These are phyloP conservation scores for Bucorvus abyssinicus DNA, from an alignment of 2,797 vertebrate species.

Conservation along the genomic window DNA sequence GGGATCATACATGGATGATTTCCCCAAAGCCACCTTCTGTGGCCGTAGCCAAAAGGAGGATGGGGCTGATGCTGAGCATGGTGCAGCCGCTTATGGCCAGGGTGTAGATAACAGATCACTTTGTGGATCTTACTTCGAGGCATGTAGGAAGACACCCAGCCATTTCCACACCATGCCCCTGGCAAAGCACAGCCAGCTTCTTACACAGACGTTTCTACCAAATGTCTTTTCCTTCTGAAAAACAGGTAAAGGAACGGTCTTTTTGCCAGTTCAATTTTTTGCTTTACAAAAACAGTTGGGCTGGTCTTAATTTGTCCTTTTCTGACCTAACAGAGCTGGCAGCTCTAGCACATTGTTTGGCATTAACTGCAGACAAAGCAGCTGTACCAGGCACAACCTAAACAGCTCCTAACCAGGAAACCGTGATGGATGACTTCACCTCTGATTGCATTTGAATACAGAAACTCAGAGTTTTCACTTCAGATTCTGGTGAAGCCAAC, in stretches of 20 bases:
- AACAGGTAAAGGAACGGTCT: neutral
- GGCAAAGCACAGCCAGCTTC: neutral
- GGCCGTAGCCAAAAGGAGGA: neutral
- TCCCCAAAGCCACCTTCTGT: fast-evolving
- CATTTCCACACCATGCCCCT: neutral
- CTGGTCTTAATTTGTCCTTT: constrained; percentile 17
- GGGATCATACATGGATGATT: neutral
- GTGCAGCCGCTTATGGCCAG: neutral
- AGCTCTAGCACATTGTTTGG: neutral
- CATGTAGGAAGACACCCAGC: neutral
- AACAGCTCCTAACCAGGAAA: constrained; percentile 38
- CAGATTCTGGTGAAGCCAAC: neutral
- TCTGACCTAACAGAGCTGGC: neutral
- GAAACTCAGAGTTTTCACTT: neutral
- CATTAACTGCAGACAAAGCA: constrained; percentile 12
- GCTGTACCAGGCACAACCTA: constrained; percentile 3
- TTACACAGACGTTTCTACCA: neutral
- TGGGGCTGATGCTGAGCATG: fast-evolving
- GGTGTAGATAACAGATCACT: too few species aligned
- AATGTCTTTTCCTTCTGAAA: neutral
- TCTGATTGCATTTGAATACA: neutral
- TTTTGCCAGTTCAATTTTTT: neutral
- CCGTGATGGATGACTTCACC: constrained; percentile 8
- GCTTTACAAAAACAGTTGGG: neutral
- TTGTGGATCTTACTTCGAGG: neutral